Evolutionary conservation across 2,797 vertebrate genomes (phyloP).

Genomic region (Lindbergichthys nudifrons): DNA sequence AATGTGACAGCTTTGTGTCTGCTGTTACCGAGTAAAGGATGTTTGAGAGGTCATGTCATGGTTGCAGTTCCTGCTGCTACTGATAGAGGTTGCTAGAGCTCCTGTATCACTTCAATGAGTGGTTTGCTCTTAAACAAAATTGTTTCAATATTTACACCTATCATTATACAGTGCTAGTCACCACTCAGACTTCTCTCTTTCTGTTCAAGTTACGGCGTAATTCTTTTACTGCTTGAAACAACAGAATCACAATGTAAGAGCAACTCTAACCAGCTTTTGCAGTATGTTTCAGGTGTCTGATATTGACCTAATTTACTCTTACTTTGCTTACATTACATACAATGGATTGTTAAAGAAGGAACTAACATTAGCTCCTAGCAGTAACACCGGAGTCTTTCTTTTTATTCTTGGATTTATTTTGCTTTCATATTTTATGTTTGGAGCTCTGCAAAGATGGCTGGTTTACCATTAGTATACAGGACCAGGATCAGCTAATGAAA

Average conservation of each 20-base stretch:
- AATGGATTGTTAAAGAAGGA: constrained; percentile 4
- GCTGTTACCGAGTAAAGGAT: not conserved
- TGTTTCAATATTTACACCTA: not conserved
- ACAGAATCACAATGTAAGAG: not conserved
- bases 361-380: not conserved
- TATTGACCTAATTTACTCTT: constrained; percentile 11
- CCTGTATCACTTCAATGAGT: not conserved
- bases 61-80: not conserved
- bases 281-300: constrained; percentile 15
- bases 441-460: not conserved
- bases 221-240: not conserved
- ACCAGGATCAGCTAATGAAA: not conserved
- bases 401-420: not conserved
- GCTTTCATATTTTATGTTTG: constrained; percentile 1
- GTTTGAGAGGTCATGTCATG: not conserved
- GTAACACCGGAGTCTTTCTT: too few species aligned
- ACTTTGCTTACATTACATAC: constrained; percentile 5
- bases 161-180: too few species aligned
- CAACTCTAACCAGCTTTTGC: not conserved
- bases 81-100: not conserved
- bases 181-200: not conserved
- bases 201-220: not conserved
- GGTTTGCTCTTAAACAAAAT: not conserved
- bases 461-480: not conserved
- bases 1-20: not conserved